These are phyloP conservation scores for Cephus runcator DNA, from an alignment of 2,888 invertebrate species.

Conservation along the genomic window DNA sequence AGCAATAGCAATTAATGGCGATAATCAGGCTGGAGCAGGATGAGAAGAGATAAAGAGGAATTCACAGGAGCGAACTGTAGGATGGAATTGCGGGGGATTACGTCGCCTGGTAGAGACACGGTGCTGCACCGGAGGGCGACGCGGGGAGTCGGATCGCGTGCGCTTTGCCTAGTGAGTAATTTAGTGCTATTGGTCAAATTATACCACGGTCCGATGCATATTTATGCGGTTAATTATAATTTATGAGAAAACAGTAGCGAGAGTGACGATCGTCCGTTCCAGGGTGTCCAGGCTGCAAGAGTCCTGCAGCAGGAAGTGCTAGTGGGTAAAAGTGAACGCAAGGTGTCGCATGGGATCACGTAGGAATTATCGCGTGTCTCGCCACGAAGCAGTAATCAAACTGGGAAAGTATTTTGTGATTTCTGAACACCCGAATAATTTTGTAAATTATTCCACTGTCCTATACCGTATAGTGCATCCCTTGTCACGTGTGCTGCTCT, in stretches of 20 bases:
- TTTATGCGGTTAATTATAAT: conserved; percentile 65
- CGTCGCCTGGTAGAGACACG: background rate
- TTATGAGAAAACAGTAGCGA: conserved; percentile 59
- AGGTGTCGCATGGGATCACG: background rate
- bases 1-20: conserved; percentile 50
- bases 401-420: background rate
- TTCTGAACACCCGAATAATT: background rate
- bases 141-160: conserved; percentile 33
- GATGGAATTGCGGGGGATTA: background rate
- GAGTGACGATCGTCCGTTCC: background rate
- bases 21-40: background rate
- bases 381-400: fast-evolving
- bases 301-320: background rate
- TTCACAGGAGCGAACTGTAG: background rate
- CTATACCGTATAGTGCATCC: background rate
- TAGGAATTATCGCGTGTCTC: background rate
- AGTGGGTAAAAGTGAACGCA: too few relatives aligned
- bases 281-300: background rate
- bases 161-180: conserved; percentile 57
- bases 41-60: background rate
- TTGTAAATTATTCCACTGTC: background rate
- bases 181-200: conserved; percentile 65
- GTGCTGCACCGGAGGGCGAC: background rate
- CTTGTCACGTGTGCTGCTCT: background rate
- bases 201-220: conserved; percentile 63